Evolutionary conservation across 2,797 vertebrate species (phyloP).

Genomic region (Onychomys leucogaster): DNA sequence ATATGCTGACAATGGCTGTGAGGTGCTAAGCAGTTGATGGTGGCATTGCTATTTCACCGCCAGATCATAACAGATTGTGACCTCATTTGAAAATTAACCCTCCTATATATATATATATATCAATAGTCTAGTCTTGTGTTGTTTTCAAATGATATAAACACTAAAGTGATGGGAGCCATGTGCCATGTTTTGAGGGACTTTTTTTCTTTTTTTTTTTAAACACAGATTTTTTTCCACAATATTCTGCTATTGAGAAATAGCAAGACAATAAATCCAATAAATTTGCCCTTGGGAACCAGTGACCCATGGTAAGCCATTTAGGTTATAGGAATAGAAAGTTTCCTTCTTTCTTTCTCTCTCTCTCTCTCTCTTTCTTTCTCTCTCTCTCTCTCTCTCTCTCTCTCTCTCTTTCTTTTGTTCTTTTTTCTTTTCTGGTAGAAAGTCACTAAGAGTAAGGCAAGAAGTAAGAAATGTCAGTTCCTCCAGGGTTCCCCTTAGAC

Average conservation of each 20-base stretch:
- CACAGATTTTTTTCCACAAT: neutral
- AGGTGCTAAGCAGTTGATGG: neutral
- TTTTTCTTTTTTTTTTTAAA: neutral
- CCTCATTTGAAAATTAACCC: neutral
- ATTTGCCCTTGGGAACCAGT: neutral
- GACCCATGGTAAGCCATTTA: neutral
- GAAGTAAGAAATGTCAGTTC: neutral
- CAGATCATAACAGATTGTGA: neutral
- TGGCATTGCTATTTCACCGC: neutral
- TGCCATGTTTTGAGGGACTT: neutral
- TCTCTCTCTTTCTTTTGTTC: too few relatives aligned
- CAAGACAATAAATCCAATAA: neutral
- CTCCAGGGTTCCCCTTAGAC: neutral
- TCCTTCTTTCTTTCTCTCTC: too few relatives aligned
- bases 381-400: too few relatives aligned
- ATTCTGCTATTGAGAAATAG: neutral
- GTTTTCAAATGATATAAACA: neutral
- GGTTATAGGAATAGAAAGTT: neutral
- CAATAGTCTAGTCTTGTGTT: neutral
- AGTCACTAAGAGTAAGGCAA: neutral
- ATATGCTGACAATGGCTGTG: neutral
- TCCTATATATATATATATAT: neutral
- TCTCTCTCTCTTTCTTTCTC: neutral
- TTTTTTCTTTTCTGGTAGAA: neutral
- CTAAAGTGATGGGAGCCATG: neutral